Conservation (phyloP, 2,113 vertebrate genomes). For the Gila orcuttii region DNA sequence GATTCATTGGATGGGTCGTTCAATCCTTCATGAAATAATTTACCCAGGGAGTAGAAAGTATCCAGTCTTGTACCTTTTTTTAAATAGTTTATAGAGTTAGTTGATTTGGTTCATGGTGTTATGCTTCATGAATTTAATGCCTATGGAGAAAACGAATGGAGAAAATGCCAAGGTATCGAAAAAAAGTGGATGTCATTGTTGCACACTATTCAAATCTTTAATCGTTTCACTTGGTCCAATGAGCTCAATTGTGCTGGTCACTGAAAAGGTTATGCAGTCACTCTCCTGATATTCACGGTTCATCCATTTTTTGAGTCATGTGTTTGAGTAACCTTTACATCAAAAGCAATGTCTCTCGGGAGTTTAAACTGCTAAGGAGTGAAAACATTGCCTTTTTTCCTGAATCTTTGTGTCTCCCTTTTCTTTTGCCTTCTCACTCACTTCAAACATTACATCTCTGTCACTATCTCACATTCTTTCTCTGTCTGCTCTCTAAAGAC, state of each 20-base stretch:
- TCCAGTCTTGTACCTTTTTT: neutral
- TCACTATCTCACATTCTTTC: neutral
- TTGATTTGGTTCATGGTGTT: neutral
- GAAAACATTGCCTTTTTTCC: conserved; percentile 26
- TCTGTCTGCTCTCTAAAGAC: conserved; percentile 17
- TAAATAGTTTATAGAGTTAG: neutral
- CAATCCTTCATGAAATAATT: neutral
- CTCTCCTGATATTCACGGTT: conserved; percentile 37
- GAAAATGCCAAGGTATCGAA: neutral
- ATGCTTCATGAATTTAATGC: neutral
- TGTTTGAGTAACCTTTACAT: conserved; percentile 56
- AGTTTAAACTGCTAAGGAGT: conserved; percentile 15
- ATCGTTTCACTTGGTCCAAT: neutral
- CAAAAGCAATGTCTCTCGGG: conserved; percentile 42
- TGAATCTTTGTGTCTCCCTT: neutral
- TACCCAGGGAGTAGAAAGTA: no score
- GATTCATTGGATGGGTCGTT: neutral
- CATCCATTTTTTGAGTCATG: conserved; percentile 19
- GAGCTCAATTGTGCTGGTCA: neutral
- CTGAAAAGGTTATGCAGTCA: conserved; percentile 48
- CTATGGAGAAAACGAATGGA: neutral
- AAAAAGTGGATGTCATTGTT: neutral
- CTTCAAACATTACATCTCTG: conserved; percentile 7
- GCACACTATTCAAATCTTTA: neutral
- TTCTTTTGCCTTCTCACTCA: conserved; percentile 2